These are phyloP conservation scores for Gymnothorax javanicus DNA, from an alignment of 2,797 vertebrate genomes.

Conservation along the genomic window DNA sequence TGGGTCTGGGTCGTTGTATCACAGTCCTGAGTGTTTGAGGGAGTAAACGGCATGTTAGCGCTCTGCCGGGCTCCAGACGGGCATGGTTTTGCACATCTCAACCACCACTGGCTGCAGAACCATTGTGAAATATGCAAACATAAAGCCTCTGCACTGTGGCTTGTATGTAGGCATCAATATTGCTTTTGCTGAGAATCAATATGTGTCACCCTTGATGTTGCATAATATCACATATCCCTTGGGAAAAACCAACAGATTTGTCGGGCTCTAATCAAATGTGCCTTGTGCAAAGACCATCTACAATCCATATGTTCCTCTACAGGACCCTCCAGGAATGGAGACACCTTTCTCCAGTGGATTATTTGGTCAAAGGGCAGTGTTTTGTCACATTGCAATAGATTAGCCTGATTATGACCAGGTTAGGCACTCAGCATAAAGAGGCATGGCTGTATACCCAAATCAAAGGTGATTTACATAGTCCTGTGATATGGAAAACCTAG, in stretches of 20 bases:
- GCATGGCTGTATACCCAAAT: too few relatives aligned
- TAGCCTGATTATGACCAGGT: too few relatives aligned
- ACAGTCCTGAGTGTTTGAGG: not conserved
- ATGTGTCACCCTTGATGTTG: not conserved
- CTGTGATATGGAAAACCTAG: too few relatives aligned
- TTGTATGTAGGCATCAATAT: not conserved
- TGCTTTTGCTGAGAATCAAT: not conserved
- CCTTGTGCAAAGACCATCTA: not conserved
- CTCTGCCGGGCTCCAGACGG: not conserved
- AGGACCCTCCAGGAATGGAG: too few relatives aligned
- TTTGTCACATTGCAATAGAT: too few relatives aligned
- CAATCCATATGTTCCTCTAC: not conserved
- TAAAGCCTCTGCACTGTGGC: constrained; percentile 16
- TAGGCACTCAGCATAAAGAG: too few relatives aligned
- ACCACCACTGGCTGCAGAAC: constrained; percentile 9
- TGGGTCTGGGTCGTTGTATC: not conserved
- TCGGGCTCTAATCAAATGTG: not conserved
- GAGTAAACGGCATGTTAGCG: constrained; percentile 3
- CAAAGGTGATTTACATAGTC: too few relatives aligned
- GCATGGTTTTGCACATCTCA: not conserved
- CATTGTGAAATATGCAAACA: not conserved
- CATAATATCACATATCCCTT: not conserved
- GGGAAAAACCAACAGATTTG: not conserved
- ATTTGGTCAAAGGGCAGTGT: too few relatives aligned
- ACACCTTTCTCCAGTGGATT: too few relatives aligned